These are phyloP conservation scores for Sialia sialis DNA, from an alignment of 2,113 vertebrate species.

Conservation along the genomic window DNA sequence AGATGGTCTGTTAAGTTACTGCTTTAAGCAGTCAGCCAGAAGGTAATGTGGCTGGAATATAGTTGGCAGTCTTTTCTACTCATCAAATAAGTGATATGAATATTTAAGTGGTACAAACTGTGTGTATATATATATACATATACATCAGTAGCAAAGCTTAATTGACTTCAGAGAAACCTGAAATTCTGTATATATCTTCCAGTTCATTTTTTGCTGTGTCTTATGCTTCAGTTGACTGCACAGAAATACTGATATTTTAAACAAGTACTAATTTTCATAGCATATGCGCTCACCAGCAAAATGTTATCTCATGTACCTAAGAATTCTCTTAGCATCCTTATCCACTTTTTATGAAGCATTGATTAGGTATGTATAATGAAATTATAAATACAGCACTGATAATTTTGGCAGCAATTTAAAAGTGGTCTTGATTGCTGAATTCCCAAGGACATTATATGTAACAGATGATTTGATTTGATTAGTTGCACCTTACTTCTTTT, in stretches of 20 bases:
- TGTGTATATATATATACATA: not conserved
- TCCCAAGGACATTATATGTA: not conserved
- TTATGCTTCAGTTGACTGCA: not conserved
- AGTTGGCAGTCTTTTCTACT: not conserved
- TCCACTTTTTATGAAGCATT: not conserved
- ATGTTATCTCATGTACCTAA: not conserved
- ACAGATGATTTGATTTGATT: slow-evolving; percentile 28
- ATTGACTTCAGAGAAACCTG: not conserved
- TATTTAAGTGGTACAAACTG: not conserved
- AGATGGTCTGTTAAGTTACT: not conserved
- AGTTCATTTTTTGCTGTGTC: not conserved
- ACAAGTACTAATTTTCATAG: not conserved
- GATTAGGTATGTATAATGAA: not conserved
- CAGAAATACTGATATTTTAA: not conserved
- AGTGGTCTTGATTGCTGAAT: slow-evolving; percentile 28
- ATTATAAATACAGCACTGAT: not conserved
- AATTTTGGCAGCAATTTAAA: slow-evolving; percentile 1
- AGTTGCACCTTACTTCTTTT: not conserved
- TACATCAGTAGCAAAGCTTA: not conserved
- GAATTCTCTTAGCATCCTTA: not conserved
- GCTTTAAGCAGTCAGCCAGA: not conserved
- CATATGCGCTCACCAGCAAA: not conserved
- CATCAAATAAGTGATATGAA: not conserved
- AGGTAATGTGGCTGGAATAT: not conserved
- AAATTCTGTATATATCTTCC: not conserved